Conservation (phyloP, 2,888 invertebrate genomes). For the Drosophila multiciliata region DNA sequence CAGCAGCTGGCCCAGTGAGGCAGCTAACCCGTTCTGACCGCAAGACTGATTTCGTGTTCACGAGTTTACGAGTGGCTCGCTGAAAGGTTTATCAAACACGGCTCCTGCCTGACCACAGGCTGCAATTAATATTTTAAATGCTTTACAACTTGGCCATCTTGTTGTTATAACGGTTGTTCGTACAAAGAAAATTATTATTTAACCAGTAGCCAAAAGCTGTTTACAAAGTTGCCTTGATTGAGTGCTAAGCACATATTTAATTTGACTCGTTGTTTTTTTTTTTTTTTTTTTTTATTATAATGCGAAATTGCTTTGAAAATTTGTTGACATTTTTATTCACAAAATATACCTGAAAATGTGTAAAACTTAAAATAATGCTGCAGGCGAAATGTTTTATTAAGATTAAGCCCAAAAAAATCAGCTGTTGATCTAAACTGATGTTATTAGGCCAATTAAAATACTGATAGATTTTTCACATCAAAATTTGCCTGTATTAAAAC, state of each 20-base stretch:
- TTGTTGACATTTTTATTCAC: not conserved
- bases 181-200: slow-evolving; percentile 46
- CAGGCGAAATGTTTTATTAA: not conserved
- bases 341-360: not conserved
- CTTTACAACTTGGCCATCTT: slow-evolving; percentile 46
- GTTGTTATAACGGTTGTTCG: slow-evolving; percentile 9
- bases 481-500: too few relatives aligned
- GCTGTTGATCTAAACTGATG: not conserved
- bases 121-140: slow-evolving; percentile 74
- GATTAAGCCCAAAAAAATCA: not conserved
- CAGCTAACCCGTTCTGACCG: slow-evolving; percentile 3
- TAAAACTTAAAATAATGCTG: not conserved
- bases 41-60: slow-evolving; percentile 25
- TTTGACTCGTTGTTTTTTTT: not conserved
- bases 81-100: slow-evolving; percentile 62
- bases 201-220: slow-evolving; percentile 25
- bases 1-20: slow-evolving; percentile 19
- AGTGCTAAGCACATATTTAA: slow-evolving; percentile 55
- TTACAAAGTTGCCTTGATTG: slow-evolving; percentile 41
- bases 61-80: slow-evolving; percentile 16
- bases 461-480: not conserved
- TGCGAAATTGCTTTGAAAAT: not conserved
- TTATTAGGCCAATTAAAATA: not conserved
- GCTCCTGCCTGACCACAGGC: slow-evolving; percentile 33
- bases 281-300: not conserved